These are phyloP conservation scores for Natator depressus DNA, from an alignment of 2,113 vertebrate genomes.

Conservation along the genomic window DNA sequence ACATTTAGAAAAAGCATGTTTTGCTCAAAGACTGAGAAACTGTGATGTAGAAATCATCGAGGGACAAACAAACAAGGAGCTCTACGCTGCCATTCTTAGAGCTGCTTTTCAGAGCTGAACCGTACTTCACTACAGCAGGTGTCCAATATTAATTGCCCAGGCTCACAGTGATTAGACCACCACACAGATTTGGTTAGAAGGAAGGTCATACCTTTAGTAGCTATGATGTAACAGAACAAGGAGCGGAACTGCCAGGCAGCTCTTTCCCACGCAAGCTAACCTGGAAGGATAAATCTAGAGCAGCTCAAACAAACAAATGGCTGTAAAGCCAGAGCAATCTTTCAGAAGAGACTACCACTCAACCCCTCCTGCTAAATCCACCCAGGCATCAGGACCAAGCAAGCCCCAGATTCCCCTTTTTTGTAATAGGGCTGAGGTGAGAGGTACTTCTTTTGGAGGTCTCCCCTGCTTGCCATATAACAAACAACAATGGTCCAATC, in stretches of 20 bases:
- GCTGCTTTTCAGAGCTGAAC: background rate
- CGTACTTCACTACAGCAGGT: background rate
- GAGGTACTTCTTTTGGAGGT: background rate
- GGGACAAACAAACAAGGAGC: background rate
- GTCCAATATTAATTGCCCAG: background rate
- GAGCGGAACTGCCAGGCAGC: background rate
- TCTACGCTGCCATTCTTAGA: background rate
- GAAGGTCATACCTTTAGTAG: background rate
- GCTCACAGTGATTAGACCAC: background rate
- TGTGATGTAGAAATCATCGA: background rate
- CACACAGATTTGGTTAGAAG: background rate
- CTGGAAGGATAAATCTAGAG: background rate
- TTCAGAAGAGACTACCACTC: background rate
- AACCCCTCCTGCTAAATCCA: background rate
- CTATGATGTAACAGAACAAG: background rate
- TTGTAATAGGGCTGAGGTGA: background rate
- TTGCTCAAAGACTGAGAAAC: background rate
- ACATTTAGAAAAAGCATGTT: background rate
- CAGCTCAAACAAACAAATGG: background rate
- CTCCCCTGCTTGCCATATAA: background rate
- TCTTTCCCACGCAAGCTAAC: background rate
- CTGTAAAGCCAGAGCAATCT: background rate
- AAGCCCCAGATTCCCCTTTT: background rate
- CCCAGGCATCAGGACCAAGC: background rate
- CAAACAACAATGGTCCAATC: background rate